Base-by-base conservation (phyloP, 2,113 vertebrate genomes). In the Anolis carolinensis region DNA sequence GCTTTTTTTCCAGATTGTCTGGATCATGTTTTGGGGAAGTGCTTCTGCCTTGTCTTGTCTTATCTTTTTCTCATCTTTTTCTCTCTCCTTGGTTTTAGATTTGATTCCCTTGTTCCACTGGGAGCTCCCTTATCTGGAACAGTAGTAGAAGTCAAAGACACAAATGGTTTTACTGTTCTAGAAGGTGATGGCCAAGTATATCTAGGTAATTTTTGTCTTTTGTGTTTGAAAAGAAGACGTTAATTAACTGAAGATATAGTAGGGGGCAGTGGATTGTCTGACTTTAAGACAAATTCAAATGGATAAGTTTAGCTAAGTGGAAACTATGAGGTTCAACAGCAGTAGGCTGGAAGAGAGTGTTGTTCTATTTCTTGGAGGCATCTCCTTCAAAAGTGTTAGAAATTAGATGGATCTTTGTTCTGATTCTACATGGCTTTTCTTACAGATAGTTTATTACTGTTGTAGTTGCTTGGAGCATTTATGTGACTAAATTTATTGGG, bases 161-260 rank as follows among this genome's bases (percentile, higher is more conserved):
- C 94, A 62, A 82, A 79, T 0, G 97, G 97, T 74, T 81, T 84
- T 75, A 11, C 94, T 84, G 85, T 99, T 81, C 92, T 96, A 30
- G 97, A 98, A 94, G 98, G 99, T 10, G 97, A 97, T 90, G 99
- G 99, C 82, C 97, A 99, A 94, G 81, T 99, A 86, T 98, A 98
- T 91, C 96, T 99, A 97, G 99, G 99, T 99, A 91, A 86, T 91
- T 30, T 78, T 91, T 50, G 82, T 72, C 79, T 48, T 84, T 81
- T 32, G 6, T 87, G 14, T 67, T 78, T 44, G 72, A 68, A 81
- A 34, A 67, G 65, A 25, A 39, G 55, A 13, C n/a, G 34, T 32
- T 81, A 10, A 21, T 23, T 79, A 62, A 25, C 36, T 13, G 27
- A 75, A 50, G 82, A 16, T 75, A 71, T 72, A 2, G 11, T 68